Base-by-base conservation (phyloP, 92 coral and sea anemone species). In the Bergia sp. region DNA sequence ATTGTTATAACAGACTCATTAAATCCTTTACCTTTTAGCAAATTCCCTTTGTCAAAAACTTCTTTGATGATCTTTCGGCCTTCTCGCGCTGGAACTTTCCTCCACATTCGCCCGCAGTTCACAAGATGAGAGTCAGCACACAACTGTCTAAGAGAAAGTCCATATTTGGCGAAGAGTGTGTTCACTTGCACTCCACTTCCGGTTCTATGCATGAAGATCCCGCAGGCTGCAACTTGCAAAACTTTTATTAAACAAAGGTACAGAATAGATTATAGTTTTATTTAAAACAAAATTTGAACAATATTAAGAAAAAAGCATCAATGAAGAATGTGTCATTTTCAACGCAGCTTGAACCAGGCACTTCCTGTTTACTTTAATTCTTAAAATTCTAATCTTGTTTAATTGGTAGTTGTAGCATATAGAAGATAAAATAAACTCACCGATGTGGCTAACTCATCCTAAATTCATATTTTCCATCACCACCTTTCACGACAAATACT, bases 21-120 rank as follows among this genome's bases (percentile, higher is more conserved):
- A 20, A 50, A 58, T 82, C 82, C 12, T 88, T 81, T 90, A 95
- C 98, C 96, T 93, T 82, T 76, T 49, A 42, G 21, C 12, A 73
- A 44, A 55, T 20, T 21, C 86, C 75, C 72, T 84, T 80, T 78
- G 42, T 57, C 61, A 40, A 85, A 84, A 83, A 43, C 45, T 9
- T 75, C 61, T 49, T 53, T 16, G 5, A 71, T 13, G 41, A 71
- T 23, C 37, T 50, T 89, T 69, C 44, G 90, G 40, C 82, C 36
- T 76, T 89, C 80, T 39, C 85, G 93, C 91, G 93, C 90, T 88
- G 91, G 88, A 91, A 91, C 44, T 84, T 16, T 69, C 78, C 73
- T 53, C 45, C 36, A 45, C 87, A 84, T 84, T 44, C 87, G 87
- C 87, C 87, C 87, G 87, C 87, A 84, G 74, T 84, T 7, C 55